Evolutionary conservation across 2,888 invertebrate genomes (phyloP), one percentile per base, ranked within the genome.

Genomic region (Hecatera dysodea): DNA sequence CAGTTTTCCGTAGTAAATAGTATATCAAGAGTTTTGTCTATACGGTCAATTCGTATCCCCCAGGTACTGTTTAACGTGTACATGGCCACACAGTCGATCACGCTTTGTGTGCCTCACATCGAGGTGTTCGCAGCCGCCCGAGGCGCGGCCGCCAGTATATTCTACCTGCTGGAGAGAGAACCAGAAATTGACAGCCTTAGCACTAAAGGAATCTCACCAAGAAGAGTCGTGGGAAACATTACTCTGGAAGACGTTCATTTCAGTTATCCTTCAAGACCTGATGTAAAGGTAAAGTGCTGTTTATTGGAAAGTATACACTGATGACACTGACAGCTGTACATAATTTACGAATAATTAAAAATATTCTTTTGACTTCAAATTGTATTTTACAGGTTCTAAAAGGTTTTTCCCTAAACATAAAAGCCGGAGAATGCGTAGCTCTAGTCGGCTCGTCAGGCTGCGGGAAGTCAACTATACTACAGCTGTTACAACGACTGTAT

Each of bases 391-490:
- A 97, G 94, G 96, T 98, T 46, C 92, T 98, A 0, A 97, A 97
- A 89, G 98, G 97, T 0, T 92, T 98, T 50, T 96, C 96, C 24
- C 91, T 98, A 46, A 96, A 96, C 60, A 96, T 98, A 29, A 96
- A 96, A 80, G 93, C 97, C 2, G 97, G 98, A 0, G 97, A 97
- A 90, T 97, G 97, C 42, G 97, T 98, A 3, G 98, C 98, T 0
- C 92, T 98, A 36, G 98, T 98, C 0, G 97, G 97, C 0, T 97
- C 97, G 11, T 97, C 97, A 12, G 98, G 98, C 0, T 98, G 98
- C 89, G 98, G 98, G 4, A 98, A 98, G 90, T 98, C 98, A 0
- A 98, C 98, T 0, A 96, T 97, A 62, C 92, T 98, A 50, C 98
- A 98, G 86, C 93, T 98, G n/a, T 93, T 98, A 73, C 98, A 98